Percentiles rank a stretch among this genome's conserved stretches.
Conservation (phyloP, 1,140 invertebrate genomes). For the Matsumurasca onukii region DNA sequence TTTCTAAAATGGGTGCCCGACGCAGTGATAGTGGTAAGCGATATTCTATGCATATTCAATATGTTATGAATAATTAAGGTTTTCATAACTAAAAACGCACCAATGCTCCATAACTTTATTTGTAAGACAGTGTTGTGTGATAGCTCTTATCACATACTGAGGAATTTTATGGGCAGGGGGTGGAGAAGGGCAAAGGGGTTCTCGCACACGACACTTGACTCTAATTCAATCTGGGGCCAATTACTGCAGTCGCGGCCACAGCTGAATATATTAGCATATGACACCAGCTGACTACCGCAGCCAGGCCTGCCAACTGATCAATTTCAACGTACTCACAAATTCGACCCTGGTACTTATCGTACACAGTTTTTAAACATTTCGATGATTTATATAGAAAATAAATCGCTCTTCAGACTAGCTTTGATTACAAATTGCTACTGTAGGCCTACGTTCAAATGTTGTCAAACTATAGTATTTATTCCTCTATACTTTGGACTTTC, state of each 20-base stretch:
- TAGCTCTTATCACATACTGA: too few relatives aligned
- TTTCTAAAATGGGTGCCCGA: neutral
- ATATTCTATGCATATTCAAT: neutral
- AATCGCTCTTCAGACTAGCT: too few relatives aligned
- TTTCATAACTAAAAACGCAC: neutral
- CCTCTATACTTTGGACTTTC: too few relatives aligned
- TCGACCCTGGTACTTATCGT: too few relatives aligned
- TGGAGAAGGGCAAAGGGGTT: neutral
- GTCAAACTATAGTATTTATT: too few relatives aligned
- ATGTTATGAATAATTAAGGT: neutral
- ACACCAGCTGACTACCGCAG: too few relatives aligned
- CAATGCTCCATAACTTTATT: neutral
- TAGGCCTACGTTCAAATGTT: too few relatives aligned
- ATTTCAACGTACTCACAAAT: too few relatives aligned
- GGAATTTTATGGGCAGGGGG: neutral
- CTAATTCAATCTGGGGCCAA: neutral
- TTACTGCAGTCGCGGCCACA: neutral
- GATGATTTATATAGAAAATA: too few relatives aligned
- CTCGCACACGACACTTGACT: neutral
- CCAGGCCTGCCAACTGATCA: too few relatives aligned
- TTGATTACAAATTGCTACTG: too few relatives aligned
- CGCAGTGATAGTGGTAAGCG: neutral
- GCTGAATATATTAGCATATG: constrained; percentile 1
- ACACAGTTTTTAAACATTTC: too few relatives aligned
- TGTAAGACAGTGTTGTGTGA: neutral